Evolutionary conservation across 2,113 vertebrate species (phyloP).

Genomic region (Bujurquina vittata): DNA sequence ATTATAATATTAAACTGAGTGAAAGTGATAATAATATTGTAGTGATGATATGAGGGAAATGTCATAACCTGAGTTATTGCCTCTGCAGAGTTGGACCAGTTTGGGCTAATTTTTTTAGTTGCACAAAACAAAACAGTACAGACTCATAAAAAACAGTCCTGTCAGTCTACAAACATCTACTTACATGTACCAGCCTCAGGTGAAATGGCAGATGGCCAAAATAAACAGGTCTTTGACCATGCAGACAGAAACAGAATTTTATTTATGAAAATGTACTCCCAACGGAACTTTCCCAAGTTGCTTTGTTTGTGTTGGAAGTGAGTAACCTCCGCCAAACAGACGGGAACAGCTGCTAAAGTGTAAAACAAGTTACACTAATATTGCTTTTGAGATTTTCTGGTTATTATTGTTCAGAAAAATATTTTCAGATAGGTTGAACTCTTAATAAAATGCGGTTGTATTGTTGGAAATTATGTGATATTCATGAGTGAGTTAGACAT

Average conservation of each 20-base stretch:
- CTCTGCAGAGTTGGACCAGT: background rate
- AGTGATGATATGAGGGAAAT: background rate
- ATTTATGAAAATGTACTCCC: background rate
- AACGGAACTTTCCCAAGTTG: background rate
- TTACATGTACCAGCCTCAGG: constrained; percentile 33
- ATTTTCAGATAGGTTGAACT: background rate
- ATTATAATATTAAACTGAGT: background rate
- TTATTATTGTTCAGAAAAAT: background rate
- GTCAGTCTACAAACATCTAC: constrained; percentile 17
- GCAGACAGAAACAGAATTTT: constrained; percentile 20
- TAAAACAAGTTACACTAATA: background rate
- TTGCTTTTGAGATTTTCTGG: background rate
- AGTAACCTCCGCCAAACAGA: background rate
- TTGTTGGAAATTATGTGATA: background rate
- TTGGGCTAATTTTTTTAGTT: constrained; percentile 25
- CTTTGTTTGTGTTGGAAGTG: constrained; percentile 1
- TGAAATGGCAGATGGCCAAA: constrained; percentile 45
- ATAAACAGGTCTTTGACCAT: constrained; percentile 37
- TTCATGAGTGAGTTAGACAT: background rate
- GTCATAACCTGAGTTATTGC: background rate
- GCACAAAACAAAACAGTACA: constrained; percentile 35
- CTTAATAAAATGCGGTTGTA: background rate
- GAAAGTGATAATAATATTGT: background rate
- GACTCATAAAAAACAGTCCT: constrained; percentile 25
- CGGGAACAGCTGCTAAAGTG: background rate